phyloP scores from a whole-genome alignment of 2,113 vertebrate genomes.

The Petrocephalus zakoni region DNA sequence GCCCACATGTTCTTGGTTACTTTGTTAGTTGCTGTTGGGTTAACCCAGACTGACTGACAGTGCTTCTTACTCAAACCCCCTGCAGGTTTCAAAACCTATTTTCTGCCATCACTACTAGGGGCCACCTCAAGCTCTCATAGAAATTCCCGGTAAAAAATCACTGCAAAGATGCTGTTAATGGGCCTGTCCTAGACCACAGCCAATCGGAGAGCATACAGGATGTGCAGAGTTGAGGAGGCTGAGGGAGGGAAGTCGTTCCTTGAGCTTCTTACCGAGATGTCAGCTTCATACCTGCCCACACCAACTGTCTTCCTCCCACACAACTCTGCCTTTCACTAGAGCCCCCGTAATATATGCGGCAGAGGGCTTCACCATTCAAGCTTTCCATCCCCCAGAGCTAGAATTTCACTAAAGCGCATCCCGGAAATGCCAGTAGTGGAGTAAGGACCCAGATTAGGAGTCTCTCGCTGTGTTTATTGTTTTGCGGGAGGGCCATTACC shows the following conservation, averaged over 20 bases:
- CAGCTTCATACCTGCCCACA: not conserved
- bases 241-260: not conserved
- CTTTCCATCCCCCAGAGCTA: not conserved
- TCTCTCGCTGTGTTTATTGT: not conserved
- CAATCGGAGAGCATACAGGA: not conserved
- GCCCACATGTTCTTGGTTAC: not conserved
- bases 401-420: not conserved
- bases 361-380: not conserved
- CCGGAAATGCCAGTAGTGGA: not conserved
- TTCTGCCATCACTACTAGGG: not conserved
- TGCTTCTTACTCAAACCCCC: not conserved
- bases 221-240: not conserved
- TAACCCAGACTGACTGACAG: not conserved
- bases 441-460: not conserved
- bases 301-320: slow-evolving; percentile 7
- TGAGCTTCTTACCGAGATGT: not conserved
- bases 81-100: not conserved
- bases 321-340: not conserved
- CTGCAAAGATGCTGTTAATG: not conserved
- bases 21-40: not conserved
- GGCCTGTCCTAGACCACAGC: not conserved
- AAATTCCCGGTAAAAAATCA: not conserved
- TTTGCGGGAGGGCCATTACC: not conserved
- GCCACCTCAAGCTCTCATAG: not conserved
- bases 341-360: not conserved